phyloP scores from a whole-genome alignment of 2,888 invertebrate species.

The Tenthredo notha region DNA sequence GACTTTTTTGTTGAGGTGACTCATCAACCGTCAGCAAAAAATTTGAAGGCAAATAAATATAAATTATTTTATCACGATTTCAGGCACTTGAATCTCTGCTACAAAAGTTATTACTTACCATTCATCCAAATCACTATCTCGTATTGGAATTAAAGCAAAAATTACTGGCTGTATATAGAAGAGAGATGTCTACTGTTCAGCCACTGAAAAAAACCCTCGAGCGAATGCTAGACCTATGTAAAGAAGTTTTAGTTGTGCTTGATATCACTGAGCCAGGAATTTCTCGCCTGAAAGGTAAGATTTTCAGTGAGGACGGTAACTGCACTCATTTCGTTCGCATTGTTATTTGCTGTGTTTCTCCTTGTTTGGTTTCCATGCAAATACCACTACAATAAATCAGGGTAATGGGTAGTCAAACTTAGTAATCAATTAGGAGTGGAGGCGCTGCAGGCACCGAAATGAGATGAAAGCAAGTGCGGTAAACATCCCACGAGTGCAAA shows the following conservation, averaged over 20 bases:
- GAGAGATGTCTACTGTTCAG: slow-evolving; percentile 67
- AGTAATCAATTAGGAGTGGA: too few relatives aligned
- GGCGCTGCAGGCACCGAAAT: too few relatives aligned
- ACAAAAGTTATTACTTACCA: slow-evolving; percentile 80
- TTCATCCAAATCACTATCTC: slow-evolving; percentile 85
- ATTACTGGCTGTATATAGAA: slow-evolving; percentile 80
- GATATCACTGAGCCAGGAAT: slow-evolving; percentile 86
- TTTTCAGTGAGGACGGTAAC: not conserved
- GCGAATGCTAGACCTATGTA: slow-evolving; percentile 85
- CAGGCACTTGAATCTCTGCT: slow-evolving; percentile 76
- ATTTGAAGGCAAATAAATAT: not conserved
- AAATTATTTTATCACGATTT: slow-evolving; percentile 49
- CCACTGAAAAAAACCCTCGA: slow-evolving; percentile 80
- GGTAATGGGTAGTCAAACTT: not conserved
- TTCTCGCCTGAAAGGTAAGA: slow-evolving; percentile 84
- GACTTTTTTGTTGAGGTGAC: not conserved
- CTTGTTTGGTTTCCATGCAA: not conserved
- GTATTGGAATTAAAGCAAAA: slow-evolving; percentile 86
- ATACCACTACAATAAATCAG: not conserved
- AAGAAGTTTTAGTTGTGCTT: slow-evolving; percentile 83
- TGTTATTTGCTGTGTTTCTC: not conserved
- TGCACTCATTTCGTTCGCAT: too few relatives aligned
- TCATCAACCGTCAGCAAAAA: not conserved
- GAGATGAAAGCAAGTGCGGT: too few relatives aligned
- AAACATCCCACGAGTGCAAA: too few relatives aligned